Base-by-base conservation (phyloP, 2,113 vertebrate genomes). In the Pterocles orientalis region DNA sequence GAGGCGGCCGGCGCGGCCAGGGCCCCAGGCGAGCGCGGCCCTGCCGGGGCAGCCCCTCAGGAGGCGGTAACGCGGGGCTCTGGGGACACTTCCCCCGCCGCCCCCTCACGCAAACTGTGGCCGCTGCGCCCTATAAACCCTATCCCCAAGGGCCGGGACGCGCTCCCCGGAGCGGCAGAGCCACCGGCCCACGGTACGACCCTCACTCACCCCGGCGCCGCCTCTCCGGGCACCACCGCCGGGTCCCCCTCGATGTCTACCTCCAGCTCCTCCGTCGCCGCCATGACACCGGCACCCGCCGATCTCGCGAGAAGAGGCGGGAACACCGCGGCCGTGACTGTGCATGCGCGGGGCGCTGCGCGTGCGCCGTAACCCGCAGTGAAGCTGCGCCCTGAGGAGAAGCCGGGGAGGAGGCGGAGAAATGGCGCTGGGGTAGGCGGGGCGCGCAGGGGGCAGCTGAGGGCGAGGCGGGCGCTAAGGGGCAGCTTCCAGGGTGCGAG, bases 231-330 rank as follows among this genome's bases (percentile, higher is more conserved):
- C 17, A 29, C 96, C 7, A 75, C 88, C 72, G 88, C 97, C 60
- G 96, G 92, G n/a, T 99, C 99, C 62, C 99, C 99, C 76, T 99
- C 99, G 26, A 99, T 97, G 47, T 99, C 99, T 94, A 99, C 98
- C 91, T 99, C 99, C 7, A 97, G 75, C 71, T 99, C 99, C 81
- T 99, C 99, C 70, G 98, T 98, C 1, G 96, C 92, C 94, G 97
- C 97, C 98, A 98, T 98, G 98, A 98, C 98, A 75, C 96, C 97
- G 60, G 6, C 21, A 12, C 56, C 56, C 19, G 7, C 17, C 3
- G 39, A 7, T 69, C 86, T 31, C 89, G 75, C 51, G 86, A 94
- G 82, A 87, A 43, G 18, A 5, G 18, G n/a, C 43, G 16, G 17
- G 26, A 8, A 6, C 4, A 3, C 14, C 23, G 4, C 15, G 9